These are phyloP conservation scores for Andricus grossulariae DNA, from an alignment of 1,140 invertebrate species.

Conservation along the genomic window DNA sequence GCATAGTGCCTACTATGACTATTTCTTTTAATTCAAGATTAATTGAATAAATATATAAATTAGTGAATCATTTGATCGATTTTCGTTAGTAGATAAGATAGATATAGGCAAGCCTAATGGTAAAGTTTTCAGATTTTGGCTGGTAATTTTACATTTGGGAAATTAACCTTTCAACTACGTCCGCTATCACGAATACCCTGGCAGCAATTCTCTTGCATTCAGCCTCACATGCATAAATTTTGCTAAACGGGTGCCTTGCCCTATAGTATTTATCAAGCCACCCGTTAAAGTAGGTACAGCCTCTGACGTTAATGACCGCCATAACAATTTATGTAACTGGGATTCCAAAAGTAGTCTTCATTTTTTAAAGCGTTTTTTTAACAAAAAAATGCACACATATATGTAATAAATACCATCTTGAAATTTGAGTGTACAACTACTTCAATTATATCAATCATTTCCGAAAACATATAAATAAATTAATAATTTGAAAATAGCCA, in stretches of 20 bases:
- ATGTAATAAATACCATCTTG: too few relatives aligned
- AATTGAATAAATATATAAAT: background rate
- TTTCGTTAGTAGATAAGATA: background rate
- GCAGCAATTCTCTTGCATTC: conserved; percentile 17
- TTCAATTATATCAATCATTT: too few relatives aligned
- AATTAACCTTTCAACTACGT: conserved; percentile 29
- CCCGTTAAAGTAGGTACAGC: conserved; percentile 37
- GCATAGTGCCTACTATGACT: too few relatives aligned
- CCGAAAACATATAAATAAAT: too few relatives aligned
- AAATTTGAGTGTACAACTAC: too few relatives aligned
- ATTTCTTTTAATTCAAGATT: too few relatives aligned
- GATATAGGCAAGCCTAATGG: background rate
- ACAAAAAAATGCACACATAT: background rate
- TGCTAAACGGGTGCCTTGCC: conserved; percentile 63
- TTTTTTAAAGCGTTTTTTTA: background rate
- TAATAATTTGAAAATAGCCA: too few relatives aligned
- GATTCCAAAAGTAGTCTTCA: conserved; percentile 35
- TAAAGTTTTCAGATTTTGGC: background rate
- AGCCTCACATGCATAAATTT: conserved; percentile 24
- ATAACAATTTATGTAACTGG: conserved; percentile 28
- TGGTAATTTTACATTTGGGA: conserved; percentile 1
- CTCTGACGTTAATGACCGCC: conserved; percentile 20
- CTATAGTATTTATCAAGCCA: conserved; percentile 66
- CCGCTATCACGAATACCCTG: conserved; percentile 25
- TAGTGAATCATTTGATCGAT: background rate